A percentile compares a stretch with the other conserved stretches of the same genome.
Conservation (phyloP, 2,888 invertebrate species). For the Prostheceraeus crozeri region DNA sequence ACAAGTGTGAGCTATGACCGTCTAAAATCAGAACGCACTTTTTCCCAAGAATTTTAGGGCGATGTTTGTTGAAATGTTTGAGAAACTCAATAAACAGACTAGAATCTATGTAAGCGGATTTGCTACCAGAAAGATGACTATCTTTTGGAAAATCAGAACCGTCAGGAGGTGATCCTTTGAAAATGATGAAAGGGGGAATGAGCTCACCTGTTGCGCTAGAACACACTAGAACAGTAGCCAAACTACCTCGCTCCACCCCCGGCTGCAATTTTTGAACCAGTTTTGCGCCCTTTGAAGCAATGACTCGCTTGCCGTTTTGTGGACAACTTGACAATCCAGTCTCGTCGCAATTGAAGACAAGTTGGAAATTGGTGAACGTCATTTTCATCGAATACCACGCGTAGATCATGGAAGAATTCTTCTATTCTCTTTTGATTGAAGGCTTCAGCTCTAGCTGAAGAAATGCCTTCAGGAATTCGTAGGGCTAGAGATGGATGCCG, state of each 20-base stretch:
- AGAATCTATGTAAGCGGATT: constrained; percentile 22
- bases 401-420: constrained; percentile 21
- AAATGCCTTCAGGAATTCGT: constrained; percentile 20
- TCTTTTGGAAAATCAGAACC: background rate
- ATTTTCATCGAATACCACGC: constrained; percentile 1
- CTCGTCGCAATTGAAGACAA: constrained; percentile 29
- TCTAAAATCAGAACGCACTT: too few species aligned
- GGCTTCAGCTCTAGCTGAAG: constrained; percentile 23
- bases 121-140: background rate
- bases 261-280: constrained; percentile 24
- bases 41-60: constrained; percentile 21
- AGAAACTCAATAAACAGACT: constrained; percentile 12
- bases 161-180: constrained; percentile 20
- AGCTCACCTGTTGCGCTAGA: constrained; percentile 11
- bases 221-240: constrained; percentile 13
- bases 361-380: constrained; percentile 11
- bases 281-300: constrained; percentile 4
- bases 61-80: constrained; percentile 6
- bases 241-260: constrained; percentile 16
- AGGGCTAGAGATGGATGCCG: background rate
- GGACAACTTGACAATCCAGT: constrained; percentile 26
- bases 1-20: too few species aligned
- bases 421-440: constrained; percentile 1
- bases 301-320: constrained; percentile 5
- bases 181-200: constrained; percentile 22